Base-by-base conservation (phyloP, 2,888 invertebrate species). In the Venusia cambrica region DNA sequence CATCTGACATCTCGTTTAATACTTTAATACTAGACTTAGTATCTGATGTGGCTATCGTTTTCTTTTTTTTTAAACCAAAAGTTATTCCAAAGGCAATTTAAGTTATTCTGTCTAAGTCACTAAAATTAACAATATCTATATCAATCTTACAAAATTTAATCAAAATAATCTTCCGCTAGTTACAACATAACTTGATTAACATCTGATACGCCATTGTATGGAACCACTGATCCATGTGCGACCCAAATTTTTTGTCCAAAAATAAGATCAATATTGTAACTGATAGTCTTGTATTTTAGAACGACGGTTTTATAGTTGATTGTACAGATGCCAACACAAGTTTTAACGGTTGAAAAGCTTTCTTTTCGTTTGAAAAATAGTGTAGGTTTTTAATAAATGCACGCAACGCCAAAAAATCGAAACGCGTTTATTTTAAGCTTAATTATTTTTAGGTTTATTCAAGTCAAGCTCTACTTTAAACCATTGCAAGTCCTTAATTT, bases 231-330 rank as follows among this genome's bases (percentile, higher is more conserved):
- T 47, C 57, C 60, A 50, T 58, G 61, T 48, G 28, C 63, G 62
- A 53, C 62, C 67, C 58, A 64, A 57, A 35, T 66, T 73, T 72
- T 75, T 74, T 68, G 54, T 60, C 53, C 48, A 32, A 62, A 73
- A 72, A 70, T 66, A 72, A 54, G 49, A 60, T 59, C 54, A 60
- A 60, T 58, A 58, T 45, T 45, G 71, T 57, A 72, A 69, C 54
- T 43, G 72, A 76, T 71, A 66, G 56, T 51, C 58, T 62, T 57
- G 54, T 59, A 36, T 32, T 41, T 35, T 37, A 19, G 18, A 37
- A 28, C 39, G 38, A 35, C 46, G 27, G 37, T 38, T 45, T 41
- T 37, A 36, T 16, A 39, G 31, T 38, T 39, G 48, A 35, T 43
- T 30, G 40, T 40, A 43, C 38, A 32, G 27, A 19, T 10, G 16